Conservation (phyloP, 2,888 invertebrate genomes). For the Drosophila borborema region DNA sequence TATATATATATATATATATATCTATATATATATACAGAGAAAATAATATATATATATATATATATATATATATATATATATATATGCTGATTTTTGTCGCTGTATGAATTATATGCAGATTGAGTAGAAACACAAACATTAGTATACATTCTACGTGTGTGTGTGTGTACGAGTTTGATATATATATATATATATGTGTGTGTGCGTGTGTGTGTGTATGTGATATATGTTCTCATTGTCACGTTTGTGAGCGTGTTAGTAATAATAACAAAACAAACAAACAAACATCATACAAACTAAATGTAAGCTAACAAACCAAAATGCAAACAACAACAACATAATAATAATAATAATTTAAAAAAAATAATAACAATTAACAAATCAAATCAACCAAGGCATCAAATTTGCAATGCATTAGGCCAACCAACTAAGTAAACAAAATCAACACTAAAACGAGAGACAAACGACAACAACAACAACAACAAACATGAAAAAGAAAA, state of each 20-base stretch:
- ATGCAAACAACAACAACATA: conserved; percentile 31
- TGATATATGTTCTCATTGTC: conserved; percentile 35
- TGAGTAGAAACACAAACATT: conserved; percentile 10
- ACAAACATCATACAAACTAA: conserved; percentile 58
- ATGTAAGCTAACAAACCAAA: conserved; percentile 64
- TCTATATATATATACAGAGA: too few species aligned
- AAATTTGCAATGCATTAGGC: conserved; percentile 52
- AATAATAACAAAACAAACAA: conserved; percentile 19
- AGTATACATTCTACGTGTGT: conserved; percentile 7
- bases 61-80: background rate
- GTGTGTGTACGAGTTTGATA: background rate
- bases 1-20: conserved; percentile 51
- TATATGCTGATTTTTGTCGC: conserved; percentile 13
- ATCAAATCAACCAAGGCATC: conserved; percentile 17
- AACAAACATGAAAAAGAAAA: conserved; percentile 21
- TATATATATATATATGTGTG: background rate
- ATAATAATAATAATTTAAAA: too few species aligned
- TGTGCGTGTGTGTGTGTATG: conserved; percentile 14
- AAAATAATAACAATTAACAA: conserved; percentile 14
- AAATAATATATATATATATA: background rate
- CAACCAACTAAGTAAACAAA: conserved; percentile 51
- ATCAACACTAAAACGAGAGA: conserved; percentile 27
- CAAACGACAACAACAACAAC: conserved; percentile 1
- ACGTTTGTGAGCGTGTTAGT: conserved; percentile 53
- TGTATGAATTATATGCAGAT: conserved; percentile 24